A percentile compares a stretch with the other conserved stretches of the same genome.
Conservation (phyloP, 30 jellyfish, hydroid and myxozoan species). For the Cassiopea xamachana region DNA sequence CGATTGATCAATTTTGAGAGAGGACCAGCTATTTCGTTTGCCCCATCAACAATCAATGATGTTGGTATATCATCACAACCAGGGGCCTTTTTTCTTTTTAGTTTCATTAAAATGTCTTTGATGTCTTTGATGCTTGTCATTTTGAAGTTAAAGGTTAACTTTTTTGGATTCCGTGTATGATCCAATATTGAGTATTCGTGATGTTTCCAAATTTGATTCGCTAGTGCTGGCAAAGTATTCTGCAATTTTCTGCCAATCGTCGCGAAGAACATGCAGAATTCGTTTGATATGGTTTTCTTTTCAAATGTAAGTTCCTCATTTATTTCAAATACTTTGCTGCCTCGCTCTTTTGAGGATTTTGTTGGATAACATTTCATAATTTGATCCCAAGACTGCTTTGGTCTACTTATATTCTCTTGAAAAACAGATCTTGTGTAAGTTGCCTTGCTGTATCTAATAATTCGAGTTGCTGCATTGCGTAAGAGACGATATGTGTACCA, state of each 20-base stretch:
- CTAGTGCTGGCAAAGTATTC: conserved; percentile 29
- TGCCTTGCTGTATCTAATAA: conserved; percentile 44
- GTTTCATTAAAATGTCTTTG: conserved; percentile 24
- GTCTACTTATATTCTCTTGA: conserved; percentile 21
- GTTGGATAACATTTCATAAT: conserved; percentile 39
- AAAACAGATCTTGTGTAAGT: conserved; percentile 33
- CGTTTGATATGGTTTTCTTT: conserved; percentile 34
- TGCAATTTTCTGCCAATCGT: conserved; percentile 38
- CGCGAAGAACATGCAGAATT: conserved; percentile 35
- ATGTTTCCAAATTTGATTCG: conserved; percentile 25
- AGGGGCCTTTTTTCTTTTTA: conserved; percentile 44
- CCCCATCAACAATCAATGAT: conserved; percentile 47
- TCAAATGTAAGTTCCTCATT: conserved; percentile 42
- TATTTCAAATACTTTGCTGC: conserved; percentile 41
- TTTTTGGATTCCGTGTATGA: conserved; percentile 43
- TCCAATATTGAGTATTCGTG: conserved; percentile 34
- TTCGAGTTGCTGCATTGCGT: conserved; percentile 32
- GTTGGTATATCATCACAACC: conserved; percentile 42
- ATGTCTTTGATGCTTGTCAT: conserved; percentile 20
- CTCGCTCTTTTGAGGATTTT: conserved; percentile 25
- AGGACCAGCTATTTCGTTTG: conserved; percentile 41
- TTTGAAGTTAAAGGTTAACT: conserved; percentile 9
- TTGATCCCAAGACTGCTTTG: conserved; percentile 42
- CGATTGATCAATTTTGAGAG: conserved; percentile 38
- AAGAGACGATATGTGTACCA: conserved; percentile 58